Percentiles rank a stretch among this genome's conserved stretches.
These are phyloP conservation scores for Calephelis nemesis DNA, from an alignment of 1,140 invertebrate species.

Conservation along the genomic window DNA sequence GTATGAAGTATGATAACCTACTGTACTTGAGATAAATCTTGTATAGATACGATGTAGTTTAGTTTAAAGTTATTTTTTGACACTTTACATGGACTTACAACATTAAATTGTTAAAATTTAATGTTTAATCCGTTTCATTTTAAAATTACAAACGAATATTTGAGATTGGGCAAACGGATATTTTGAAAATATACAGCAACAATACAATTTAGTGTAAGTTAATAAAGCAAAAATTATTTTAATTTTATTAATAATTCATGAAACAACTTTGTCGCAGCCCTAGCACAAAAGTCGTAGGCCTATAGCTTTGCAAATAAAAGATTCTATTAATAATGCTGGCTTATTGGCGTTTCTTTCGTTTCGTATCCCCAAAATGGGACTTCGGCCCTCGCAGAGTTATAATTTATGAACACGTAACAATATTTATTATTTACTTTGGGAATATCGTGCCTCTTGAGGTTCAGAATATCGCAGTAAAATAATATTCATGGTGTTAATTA, in stretches of 20 bases:
- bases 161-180: too few species aligned
- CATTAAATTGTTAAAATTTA: too few species aligned
- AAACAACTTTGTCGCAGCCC: slow-evolving; percentile 19
- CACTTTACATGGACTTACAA: too few species aligned
- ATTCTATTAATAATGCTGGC: slow-evolving; percentile 45
- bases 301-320: slow-evolving; percentile 37
- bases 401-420: slow-evolving; percentile 47
- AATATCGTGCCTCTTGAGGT: slow-evolving; percentile 34
- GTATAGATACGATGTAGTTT: too few species aligned
- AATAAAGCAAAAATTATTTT: too few species aligned
- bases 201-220: too few species aligned
- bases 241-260: background rate
- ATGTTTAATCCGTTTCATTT: too few species aligned
- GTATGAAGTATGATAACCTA: too few species aligned
- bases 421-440: slow-evolving; percentile 53
- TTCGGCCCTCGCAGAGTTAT: slow-evolving; percentile 35
- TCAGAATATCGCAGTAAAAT: slow-evolving; percentile 28
- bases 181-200: too few species aligned
- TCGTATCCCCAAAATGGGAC: slow-evolving; percentile 27
- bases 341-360: slow-evolving; percentile 37
- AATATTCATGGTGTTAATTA: slow-evolving; percentile 26
- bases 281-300: slow-evolving; percentile 28
- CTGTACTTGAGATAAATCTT: too few species aligned
- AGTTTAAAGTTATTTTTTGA: too few species aligned
- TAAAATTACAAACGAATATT: too few species aligned